These are phyloP conservation scores for Ceyx cyanopectus DNA, from an alignment of 2,113 vertebrate genomes.

Conservation along the genomic window DNA sequence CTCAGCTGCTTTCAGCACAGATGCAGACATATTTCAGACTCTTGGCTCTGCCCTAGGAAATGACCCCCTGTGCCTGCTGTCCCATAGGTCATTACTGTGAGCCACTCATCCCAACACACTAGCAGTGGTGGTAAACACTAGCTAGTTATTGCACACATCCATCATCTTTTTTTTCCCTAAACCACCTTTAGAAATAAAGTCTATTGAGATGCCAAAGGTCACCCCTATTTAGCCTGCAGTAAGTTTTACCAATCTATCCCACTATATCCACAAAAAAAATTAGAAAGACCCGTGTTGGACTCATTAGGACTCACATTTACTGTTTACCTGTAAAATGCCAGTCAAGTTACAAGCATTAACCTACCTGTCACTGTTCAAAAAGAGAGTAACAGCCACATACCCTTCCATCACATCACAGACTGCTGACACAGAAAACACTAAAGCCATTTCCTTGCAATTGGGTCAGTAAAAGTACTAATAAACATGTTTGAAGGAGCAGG, in stretches of 20 bases:
- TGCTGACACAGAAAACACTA: not conserved
- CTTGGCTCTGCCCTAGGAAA: accelerated
- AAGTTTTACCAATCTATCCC: not conserved
- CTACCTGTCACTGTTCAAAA: not conserved
- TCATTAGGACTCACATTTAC: not conserved
- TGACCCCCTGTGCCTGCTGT: accelerated
- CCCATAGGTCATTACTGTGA: accelerated
- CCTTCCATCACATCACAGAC: not conserved
- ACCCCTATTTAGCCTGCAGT: accelerated
- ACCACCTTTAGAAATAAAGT: not conserved
- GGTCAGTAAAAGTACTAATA: conserved; percentile 9
- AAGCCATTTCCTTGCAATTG: not conserved
- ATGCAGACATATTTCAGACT: accelerated
- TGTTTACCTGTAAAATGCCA: not conserved
- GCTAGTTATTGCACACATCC: accelerated
- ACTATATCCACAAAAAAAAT: too few species aligned
- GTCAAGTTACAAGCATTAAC: not conserved
- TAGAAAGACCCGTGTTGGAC: not conserved
- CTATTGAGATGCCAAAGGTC: accelerated
- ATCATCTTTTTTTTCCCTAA: not conserved
- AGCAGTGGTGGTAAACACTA: accelerated
- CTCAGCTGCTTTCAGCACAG: accelerated
- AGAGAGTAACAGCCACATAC: not conserved
- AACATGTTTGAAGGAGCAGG: not conserved
- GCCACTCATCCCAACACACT: accelerated